phyloP scores from a whole-genome alignment of 2,888 invertebrate genomes.

The Cosmia pyralina region DNA sequence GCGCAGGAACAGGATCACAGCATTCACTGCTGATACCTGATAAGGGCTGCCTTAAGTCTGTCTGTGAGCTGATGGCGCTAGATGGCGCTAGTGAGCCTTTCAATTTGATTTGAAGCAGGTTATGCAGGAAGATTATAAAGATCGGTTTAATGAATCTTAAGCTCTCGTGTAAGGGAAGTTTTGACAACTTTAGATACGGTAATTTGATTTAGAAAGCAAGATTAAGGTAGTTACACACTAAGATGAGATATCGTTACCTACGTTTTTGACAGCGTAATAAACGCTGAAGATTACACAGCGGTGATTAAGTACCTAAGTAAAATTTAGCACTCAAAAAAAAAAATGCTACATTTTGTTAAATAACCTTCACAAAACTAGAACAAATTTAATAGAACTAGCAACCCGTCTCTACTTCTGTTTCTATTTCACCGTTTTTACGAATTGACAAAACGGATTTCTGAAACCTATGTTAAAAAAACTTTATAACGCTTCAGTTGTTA shows the following conservation, averaged over 20 bases:
- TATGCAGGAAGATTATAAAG: conserved; percentile 8
- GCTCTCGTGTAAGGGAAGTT: conserved; percentile 23
- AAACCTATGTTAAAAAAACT: too few relatives aligned
- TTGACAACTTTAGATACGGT: conserved; percentile 19
- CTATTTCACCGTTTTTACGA: too few relatives aligned
- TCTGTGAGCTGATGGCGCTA: conserved; percentile 35
- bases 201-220: conserved; percentile 3
- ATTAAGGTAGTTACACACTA: not conserved
- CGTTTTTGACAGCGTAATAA: not conserved
- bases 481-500: too few relatives aligned
- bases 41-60: conserved; percentile 19
- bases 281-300: not conserved
- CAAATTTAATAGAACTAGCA: too few relatives aligned
- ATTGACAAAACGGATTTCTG: too few relatives aligned
- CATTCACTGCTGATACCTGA: conserved; percentile 30
- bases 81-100: conserved; percentile 18
- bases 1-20: conserved; percentile 47
- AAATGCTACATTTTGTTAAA: too few relatives aligned
- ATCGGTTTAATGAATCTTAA: conserved; percentile 35
- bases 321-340: too few relatives aligned
- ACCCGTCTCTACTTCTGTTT: too few relatives aligned
- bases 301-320: too few relatives aligned
- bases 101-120: conserved; percentile 16
- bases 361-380: too few relatives aligned
- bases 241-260: not conserved